These are phyloP conservation scores for Rhogogaster chlorosoma DNA, from an alignment of 2,888 invertebrate genomes.

Conservation along the genomic window DNA sequence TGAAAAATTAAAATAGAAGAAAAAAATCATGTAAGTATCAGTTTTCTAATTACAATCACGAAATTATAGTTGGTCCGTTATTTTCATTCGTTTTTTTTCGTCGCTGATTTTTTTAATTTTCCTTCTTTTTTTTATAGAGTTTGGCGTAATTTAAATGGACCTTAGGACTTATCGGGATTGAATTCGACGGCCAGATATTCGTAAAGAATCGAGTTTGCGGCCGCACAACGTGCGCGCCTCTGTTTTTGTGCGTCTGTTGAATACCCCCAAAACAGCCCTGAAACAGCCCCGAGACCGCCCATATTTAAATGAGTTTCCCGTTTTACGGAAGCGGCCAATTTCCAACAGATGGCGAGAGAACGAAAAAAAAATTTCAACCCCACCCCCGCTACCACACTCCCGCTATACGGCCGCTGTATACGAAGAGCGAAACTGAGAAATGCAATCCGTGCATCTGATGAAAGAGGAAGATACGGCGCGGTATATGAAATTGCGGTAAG, in stretches of 20 bases:
- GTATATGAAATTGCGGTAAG: neutral
- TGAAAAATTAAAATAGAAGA: neutral
- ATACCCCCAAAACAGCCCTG: conserved; percentile 49
- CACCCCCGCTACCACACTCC: conserved; percentile 8
- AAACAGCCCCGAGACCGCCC: conserved; percentile 50
- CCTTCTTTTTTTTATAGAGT: neutral
- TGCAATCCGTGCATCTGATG: neutral
- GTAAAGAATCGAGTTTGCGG: neutral
- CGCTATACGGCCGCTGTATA: conserved; percentile 1
- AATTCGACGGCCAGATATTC: neutral
- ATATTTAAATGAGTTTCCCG: conserved; percentile 63
- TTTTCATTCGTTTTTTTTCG: neutral
- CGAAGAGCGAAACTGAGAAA: neutral
- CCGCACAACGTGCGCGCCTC: conserved; percentile 1
- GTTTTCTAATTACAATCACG: neutral
- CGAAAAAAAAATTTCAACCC: conserved; percentile 55
- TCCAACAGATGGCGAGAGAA: conserved; percentile 65
- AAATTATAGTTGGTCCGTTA: neutral
- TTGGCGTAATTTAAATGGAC: neutral
- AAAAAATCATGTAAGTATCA: neutral
- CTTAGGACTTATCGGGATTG: neutral
- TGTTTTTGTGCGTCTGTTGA: conserved; percentile 52
- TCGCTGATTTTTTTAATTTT: neutral
- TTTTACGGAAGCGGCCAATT: conserved; percentile 68
- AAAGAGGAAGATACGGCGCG: neutral